Conservation (phyloP, 2,888 invertebrate genomes). For the Pammene fasciana region DNA sequence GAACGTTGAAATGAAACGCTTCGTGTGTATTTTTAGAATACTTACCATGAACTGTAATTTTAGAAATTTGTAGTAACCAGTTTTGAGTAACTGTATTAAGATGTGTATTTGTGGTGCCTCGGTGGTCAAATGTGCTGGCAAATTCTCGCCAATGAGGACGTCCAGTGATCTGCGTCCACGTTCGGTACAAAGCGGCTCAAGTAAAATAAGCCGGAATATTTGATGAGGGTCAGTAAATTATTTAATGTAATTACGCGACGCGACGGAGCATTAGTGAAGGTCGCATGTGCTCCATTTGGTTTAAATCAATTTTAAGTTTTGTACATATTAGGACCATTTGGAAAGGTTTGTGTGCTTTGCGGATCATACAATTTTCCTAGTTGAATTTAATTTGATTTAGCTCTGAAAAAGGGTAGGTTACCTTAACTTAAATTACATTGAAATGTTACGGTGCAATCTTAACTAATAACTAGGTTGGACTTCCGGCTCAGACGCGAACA, state of each 20-base stretch:
- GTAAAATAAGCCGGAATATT: conserved; percentile 38
- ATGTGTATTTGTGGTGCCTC: too few species aligned
- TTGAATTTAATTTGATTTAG: neutral
- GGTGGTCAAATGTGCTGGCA: too few species aligned
- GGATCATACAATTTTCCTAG: neutral
- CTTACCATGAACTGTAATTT: too few species aligned
- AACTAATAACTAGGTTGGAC: too few species aligned
- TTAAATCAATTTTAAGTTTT: conserved; percentile 32
- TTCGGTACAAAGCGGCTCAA: conserved; percentile 24
- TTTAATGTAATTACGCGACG: conserved; percentile 34
- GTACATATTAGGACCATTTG: neutral
- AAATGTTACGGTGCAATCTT: too few species aligned
- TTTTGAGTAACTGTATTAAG: too few species aligned
- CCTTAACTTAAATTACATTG: neutral
- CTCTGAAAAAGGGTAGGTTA: neutral
- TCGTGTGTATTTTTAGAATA: too few species aligned
- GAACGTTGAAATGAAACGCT: too few species aligned
- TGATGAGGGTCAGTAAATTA: conserved; percentile 42
- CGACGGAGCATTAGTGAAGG: conserved; percentile 25
- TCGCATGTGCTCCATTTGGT: conserved; percentile 33
- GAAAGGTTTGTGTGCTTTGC: neutral
- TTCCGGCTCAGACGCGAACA: too few species aligned
- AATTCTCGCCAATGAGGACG: too few species aligned
- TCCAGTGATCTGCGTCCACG: neutral
- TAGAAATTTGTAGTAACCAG: too few species aligned